Percentiles rank a stretch among this genome's conserved stretches.
These are phyloP conservation scores for Drosophila lacteicornis DNA, from an alignment of 1,140 invertebrate genomes.

Conservation along the genomic window DNA sequence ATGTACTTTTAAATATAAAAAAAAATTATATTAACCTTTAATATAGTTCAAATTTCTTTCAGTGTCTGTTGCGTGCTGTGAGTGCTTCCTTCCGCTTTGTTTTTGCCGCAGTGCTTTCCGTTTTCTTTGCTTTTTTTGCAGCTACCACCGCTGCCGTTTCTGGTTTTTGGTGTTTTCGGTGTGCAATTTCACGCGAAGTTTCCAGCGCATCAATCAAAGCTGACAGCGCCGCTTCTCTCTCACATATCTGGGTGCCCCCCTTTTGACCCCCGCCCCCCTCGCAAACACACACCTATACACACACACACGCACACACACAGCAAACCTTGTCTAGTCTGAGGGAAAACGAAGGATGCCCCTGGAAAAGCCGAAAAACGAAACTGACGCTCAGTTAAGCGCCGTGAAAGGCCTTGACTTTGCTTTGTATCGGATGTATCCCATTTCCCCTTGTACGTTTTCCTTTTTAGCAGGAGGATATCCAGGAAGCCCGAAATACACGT, in stretches of 20 bases:
- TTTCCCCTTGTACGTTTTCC: constrained; percentile 16
- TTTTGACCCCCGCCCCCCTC: background rate
- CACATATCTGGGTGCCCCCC: constrained; percentile 10
- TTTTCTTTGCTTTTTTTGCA: constrained; percentile 38
- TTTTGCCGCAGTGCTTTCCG: constrained; percentile 27
- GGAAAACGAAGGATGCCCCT: constrained; percentile 2
- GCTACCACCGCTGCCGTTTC: constrained; percentile 31
- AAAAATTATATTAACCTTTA: too few species aligned
- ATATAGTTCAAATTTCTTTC: too few species aligned
- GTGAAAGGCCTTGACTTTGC: constrained; percentile 48
- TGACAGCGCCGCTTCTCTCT: constrained; percentile 33
- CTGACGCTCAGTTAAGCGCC: constrained; percentile 38
- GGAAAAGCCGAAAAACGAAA: constrained; percentile 27
- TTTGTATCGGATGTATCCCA: constrained; percentile 38
- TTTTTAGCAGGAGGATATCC: background rate
- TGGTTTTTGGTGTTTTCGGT: constrained; percentile 56
- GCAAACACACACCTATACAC: background rate
- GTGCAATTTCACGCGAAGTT: constrained; percentile 81
- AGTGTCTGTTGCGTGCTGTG: constrained; percentile 48
- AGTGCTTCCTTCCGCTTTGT: constrained; percentile 68
- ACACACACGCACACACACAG: background rate
- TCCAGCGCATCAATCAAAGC: constrained; percentile 79
- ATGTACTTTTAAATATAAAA: too few species aligned
- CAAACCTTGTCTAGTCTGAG: constrained; percentile 23
- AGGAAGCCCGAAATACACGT: constrained; percentile 7